Percentiles rank a stretch among this genome's conserved stretches.
Evolutionary conservation across 2,888 invertebrate genomes (phyloP).

Genomic region (Lamproptera curius): DNA sequence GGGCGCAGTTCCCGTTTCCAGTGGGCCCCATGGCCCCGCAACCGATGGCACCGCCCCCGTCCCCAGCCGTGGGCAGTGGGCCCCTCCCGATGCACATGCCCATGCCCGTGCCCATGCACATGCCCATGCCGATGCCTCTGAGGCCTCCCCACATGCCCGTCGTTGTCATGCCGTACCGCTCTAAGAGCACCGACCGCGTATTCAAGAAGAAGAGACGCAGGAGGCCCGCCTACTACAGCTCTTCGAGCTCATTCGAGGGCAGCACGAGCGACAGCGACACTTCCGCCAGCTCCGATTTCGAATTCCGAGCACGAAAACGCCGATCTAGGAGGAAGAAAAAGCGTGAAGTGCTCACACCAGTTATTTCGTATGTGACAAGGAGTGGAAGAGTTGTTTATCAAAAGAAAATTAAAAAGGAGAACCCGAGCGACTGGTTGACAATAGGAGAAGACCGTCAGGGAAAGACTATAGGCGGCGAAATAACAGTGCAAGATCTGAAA

Average conservation of each 20-base stretch:
- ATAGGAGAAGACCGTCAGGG: constrained; percentile 23
- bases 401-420: constrained; percentile 59
- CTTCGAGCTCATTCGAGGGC: constrained; percentile 26
- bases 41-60: background rate
- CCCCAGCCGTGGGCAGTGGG: constrained; percentile 14
- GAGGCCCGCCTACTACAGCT: constrained; percentile 25
- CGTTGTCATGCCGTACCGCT: constrained; percentile 58
- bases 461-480: constrained; percentile 23
- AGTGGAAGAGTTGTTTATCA: constrained; percentile 62
- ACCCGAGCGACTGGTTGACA: constrained; percentile 57
- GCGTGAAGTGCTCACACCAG: constrained; percentile 55
- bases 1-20: background rate
- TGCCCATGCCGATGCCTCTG: constrained; percentile 29
- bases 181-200: constrained; percentile 35
- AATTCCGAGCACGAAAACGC: constrained; percentile 19
- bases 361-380: constrained; percentile 62
- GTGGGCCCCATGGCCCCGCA: background rate
- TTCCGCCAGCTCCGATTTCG: constrained; percentile 25
- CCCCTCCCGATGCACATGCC: constrained; percentile 28
- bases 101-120: constrained; percentile 27
- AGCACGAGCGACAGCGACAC: constrained; percentile 25
- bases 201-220: constrained; percentile 29
- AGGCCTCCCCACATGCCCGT: constrained; percentile 47
- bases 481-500: constrained; percentile 27
- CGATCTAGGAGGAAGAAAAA: constrained; percentile 24